Evolutionary conservation across 2,797 vertebrate species (phyloP), one percentile per base, ranked within the genome.

Genomic region (Halcyon chelicuti): DNA sequence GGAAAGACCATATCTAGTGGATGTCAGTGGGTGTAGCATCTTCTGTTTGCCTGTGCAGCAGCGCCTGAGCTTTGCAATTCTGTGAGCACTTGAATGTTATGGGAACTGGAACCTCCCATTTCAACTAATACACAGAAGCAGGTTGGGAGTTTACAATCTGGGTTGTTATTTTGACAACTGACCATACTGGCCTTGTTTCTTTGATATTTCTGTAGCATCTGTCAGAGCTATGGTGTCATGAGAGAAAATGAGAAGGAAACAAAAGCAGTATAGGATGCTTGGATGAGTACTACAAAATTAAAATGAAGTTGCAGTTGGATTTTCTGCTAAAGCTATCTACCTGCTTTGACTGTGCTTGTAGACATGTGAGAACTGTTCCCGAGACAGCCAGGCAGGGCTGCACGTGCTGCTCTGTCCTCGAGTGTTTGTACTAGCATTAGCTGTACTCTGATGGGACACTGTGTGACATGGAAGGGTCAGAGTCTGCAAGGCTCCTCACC

Each of bases 381-480:
- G 73, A 19, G 60, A 21, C 25, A 1, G 3, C 33, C 61, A 19
- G 47, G 29, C 29, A 10, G 62, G 71, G 33, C 23, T 68, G 49
- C 44, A 10, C 3, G 42, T 66, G 11, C 39, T 49, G 5, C 65
- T 20, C 18, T 65, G 31, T 47, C 14, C 65, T 62, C 3, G 3
- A 16, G 31, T 20, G 6, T n/a, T 55, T 2, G 0, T 28, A 1
- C 51, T 70, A 33, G 31, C 4, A 2, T 44, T 66, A 75, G 60
- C 55, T 72, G 4, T 52, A 1, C 63, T 71, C 49, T 21, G 55
- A 46, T 14, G 60, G 51, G 70, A 44, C 40, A 29, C 35, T 46
- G 3, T 0, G 0, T 37, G 67, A 12, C 35, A 29, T 12, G 9
- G 12, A 37, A 10, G n/a, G 46, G 54, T 61, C 46, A 68, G 63